A percentile compares a stretch with the other conserved stretches of the same genome.
Evolutionary conservation across 2,797 vertebrate genomes (phyloP).

Genomic region (Squalus acanthias): DNA sequence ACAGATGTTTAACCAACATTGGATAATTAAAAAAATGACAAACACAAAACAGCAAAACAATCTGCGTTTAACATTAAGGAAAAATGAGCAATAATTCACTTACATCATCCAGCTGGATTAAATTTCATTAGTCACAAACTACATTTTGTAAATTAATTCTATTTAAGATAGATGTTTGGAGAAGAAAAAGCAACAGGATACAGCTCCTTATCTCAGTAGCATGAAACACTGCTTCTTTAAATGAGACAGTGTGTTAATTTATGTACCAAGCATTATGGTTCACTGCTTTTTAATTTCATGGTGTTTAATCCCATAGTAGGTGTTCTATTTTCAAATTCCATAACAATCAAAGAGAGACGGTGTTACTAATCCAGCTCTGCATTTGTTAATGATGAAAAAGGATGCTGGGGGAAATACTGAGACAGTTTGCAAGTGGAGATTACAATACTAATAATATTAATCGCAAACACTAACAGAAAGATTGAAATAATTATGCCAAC

Average conservation of each 20-base stretch:
- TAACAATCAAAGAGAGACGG: background rate
- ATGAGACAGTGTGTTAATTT: background rate
- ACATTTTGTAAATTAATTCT: background rate
- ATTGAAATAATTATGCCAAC: background rate
- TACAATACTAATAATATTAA: background rate
- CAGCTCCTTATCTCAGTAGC: background rate
- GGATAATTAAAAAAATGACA: background rate
- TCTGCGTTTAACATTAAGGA: background rate
- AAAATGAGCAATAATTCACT: background rate
- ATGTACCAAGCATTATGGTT: background rate
- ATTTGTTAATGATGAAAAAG: background rate
- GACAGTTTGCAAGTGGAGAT: background rate
- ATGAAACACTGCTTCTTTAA: background rate
- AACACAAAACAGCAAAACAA: background rate
- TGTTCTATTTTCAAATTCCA: background rate
- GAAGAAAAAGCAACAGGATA: background rate
- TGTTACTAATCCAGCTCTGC: background rate
- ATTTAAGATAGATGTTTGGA: background rate
- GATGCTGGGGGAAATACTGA: background rate
- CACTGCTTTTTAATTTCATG: conserved; percentile 32
- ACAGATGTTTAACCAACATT: background rate
- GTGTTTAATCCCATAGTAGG: conserved; percentile 2
- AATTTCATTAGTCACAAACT: background rate
- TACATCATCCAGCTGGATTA: background rate
- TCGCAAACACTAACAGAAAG: background rate